Conservation (phyloP, 1,140 invertebrate genomes). For the Lepidotrigona ventralis region DNA sequence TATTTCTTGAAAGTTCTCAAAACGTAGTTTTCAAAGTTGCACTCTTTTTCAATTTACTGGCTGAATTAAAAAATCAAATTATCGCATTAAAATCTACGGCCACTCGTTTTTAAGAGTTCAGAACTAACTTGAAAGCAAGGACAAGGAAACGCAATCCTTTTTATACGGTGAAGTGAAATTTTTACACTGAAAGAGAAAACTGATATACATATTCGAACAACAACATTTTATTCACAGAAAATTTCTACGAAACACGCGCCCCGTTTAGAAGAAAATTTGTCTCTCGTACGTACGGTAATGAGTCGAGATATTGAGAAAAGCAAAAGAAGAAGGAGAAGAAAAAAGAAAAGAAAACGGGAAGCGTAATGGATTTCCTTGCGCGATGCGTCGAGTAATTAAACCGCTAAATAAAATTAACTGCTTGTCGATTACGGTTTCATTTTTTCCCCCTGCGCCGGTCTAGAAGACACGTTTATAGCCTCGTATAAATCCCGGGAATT, state of each 20-base stretch:
- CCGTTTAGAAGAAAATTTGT: background rate
- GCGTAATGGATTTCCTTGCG: background rate
- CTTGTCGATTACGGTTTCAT: background rate
- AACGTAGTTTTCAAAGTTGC: too few relatives aligned
- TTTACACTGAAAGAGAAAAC: background rate
- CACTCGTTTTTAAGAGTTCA: background rate
- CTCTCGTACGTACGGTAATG: background rate
- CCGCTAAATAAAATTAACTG: background rate
- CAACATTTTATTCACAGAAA: too few relatives aligned
- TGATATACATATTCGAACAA: too few relatives aligned
- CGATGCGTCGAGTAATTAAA: background rate
- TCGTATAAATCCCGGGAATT: slow-evolving; percentile 10
- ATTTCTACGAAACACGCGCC: background rate
- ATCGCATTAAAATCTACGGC: background rate
- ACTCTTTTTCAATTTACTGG: too few relatives aligned
- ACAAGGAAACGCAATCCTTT: background rate
- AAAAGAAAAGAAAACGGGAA: background rate
- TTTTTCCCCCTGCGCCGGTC: background rate
- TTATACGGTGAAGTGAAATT: background rate
- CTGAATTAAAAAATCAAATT: too few relatives aligned
- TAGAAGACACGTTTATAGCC: background rate
- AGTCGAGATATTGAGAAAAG: background rate
- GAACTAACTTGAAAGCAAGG: background rate
- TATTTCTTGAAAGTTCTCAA: too few relatives aligned
- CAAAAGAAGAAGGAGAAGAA: background rate